Conservation (phyloP, 2,113 vertebrate species). For the Hemicordylus capensis region DNA sequence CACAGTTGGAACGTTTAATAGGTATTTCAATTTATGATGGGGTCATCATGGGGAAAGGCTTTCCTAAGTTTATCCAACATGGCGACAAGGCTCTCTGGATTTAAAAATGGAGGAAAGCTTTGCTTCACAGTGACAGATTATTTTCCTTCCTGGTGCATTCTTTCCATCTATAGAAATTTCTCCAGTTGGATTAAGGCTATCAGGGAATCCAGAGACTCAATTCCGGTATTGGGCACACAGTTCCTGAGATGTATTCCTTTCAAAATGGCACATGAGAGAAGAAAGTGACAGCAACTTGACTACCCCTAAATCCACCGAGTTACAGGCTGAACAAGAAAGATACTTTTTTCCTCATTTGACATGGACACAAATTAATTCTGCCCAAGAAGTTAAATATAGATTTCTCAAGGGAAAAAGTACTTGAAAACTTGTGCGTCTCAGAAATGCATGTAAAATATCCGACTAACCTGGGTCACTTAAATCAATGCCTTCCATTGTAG, state of each 20-base stretch:
- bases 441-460: constrained; percentile 6
- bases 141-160: not conserved
- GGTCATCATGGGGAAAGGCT: not conserved
- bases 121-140: not conserved
- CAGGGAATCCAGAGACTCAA: not conserved
- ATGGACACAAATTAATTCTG: constrained; percentile 8
- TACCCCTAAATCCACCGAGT: not conserved
- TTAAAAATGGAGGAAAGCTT: not conserved
- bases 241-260: not conserved
- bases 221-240: not conserved
- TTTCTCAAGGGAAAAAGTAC: not conserved
- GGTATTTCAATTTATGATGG: not conserved
- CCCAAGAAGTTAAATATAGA: constrained; percentile 23
- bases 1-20: not conserved
- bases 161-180: not conserved
- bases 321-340: not conserved
- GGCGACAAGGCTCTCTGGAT: not conserved
- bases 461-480: not conserved
- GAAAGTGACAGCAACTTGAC: not conserved
- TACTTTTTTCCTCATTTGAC: constrained; percentile 1
- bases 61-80: not conserved
- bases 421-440: constrained; percentile 7
- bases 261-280: not conserved
- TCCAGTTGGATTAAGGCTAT: not conserved
- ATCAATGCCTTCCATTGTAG: not conserved